Evolutionary conservation across 2,888 invertebrate genomes (phyloP), one percentile per base, ranked within the genome.

Genomic region (Laothoe populi): DNA sequence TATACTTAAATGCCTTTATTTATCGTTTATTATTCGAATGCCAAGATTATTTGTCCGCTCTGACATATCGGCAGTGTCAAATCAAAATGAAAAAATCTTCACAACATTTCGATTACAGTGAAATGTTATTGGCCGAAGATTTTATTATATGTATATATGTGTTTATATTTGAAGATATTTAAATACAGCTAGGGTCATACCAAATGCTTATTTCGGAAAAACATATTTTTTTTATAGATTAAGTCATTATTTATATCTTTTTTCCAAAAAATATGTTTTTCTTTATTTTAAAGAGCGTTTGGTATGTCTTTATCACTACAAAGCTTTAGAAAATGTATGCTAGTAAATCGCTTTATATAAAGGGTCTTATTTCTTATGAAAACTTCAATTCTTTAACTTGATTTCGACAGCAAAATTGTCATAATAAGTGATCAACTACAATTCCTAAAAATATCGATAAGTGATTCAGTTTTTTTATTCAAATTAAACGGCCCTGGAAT

Each of bases 71-170:
- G 10, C 31, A 53, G 35, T 53, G 53, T 53, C 53, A 53, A 53
- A 35, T 53, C 11, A 31, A 35, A 23, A 11, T 23, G 0, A 46
- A 11, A 19, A 19, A 1, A 53, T 70, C 71, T 74, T 78, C 71
- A 64, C 4, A 67, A 63, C 69, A 63, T 74, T 75, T 79, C 73
- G 68, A 69, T 59, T 42, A 31, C 16, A 44, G 63, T 70, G 69
- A 77, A 77, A 73, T 74, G 69, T 63, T 68, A 71, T 62, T 16
- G 57, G 53, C 62, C 38, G 23, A 19, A 21, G 42, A 64, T 65
- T 57, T 44, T 61, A 64, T 46, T 24, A 61, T 63, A 62, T 71
- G 65, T 63, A 70, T 64, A 60, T 66, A 58, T 61, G 42, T 4
- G 49, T 53, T 35, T 53, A 35, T 53, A 53, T 35, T 48, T 24